Base-by-base conservation (phyloP, 1,140 invertebrate species). In the Nymphalis io region DNA sequence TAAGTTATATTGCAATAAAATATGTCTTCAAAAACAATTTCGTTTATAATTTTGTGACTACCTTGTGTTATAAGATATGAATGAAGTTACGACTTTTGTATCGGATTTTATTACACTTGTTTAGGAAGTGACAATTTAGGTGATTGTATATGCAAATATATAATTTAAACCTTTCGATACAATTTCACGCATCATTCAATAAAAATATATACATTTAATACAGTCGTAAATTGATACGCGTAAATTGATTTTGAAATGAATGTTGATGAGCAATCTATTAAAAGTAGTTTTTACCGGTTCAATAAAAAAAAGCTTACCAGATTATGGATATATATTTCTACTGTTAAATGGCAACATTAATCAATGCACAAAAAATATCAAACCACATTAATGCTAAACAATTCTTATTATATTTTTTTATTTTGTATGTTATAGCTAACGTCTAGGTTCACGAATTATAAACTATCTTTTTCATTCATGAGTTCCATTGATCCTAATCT, bases 1-100 rank as follows among this genome's bases (percentile, higher is more conserved):
- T 81, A 87, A 86, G 80, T 84, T 84, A 84, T 79, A 84, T 77
- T 79, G 77, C 78, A 88, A 89, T 87, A 84, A 75, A 75, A 65
- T 59, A 57, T 74, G 51, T 67, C 60, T 67, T 51, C 39, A 16
- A 60, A 60, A 65, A 21, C 18, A 39, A 11, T 20, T 3, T 27
- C 11, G 51, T 55, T 55, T 55, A 27, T 55, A 20, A 55, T 55
- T 55, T 23, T 27, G 0, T 27, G 1, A 55, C 0, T 15, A 6
- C 46, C 46, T 20, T 11, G 10, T 1, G 46, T 51, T 20, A n/a
- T n/a, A 8, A 1, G 27, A 8, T 46, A 46, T 18, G 1, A 46
- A 20, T 51, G 16, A 0, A 20, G 20, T 2, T 51, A 11, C n/a
- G 46, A 51, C 10, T 11, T 1, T 51, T 51, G 6, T 33, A 4